Conservation (phyloP, 2,113 vertebrate genomes). For the Salvator merianae region DNA sequence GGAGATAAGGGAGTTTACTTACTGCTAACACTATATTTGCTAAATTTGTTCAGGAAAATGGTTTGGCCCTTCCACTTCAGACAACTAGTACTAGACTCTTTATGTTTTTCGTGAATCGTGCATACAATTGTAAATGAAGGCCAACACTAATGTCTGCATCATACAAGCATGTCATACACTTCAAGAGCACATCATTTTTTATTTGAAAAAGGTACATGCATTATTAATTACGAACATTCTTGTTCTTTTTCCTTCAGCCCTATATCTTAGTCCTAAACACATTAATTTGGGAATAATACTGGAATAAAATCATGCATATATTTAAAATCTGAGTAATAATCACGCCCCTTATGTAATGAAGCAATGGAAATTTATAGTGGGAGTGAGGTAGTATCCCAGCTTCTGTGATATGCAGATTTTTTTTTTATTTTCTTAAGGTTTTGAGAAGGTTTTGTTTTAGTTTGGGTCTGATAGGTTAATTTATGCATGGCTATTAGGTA, state of each 20-base stretch:
- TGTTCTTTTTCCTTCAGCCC: slow-evolving; percentile 54
- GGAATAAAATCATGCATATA: slow-evolving; percentile 18
- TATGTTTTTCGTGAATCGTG: slow-evolving; percentile 1
- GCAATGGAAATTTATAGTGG: not conserved
- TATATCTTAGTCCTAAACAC: not conserved
- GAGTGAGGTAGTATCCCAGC: not conserved
- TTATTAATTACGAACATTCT: slow-evolving; percentile 70
- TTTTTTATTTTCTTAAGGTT: not conserved
- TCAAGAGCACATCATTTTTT: slow-evolving; percentile 56
- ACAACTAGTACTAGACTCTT: slow-evolving; percentile 20
- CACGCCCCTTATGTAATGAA: not conserved
- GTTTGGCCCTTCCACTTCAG: not conserved
- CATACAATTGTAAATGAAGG: slow-evolving; percentile 39
- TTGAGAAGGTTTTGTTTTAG: too few species aligned
- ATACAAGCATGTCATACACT: slow-evolving; percentile 32
- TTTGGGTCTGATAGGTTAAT: too few species aligned
- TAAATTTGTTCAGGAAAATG: not conserved
- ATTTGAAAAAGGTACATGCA: slow-evolving; percentile 66
- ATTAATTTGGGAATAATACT: slow-evolving; percentile 5
- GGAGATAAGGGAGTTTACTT: fast-evolving
- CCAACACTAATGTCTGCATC: slow-evolving; percentile 22
- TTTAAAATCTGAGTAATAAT: slow-evolving; percentile 8
- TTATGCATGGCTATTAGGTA: too few species aligned
- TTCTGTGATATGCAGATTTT: not conserved
- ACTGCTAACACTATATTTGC: not conserved